phyloP scores from a whole-genome alignment of 2,113 vertebrate species.

The Glaucidium brasilianum region DNA sequence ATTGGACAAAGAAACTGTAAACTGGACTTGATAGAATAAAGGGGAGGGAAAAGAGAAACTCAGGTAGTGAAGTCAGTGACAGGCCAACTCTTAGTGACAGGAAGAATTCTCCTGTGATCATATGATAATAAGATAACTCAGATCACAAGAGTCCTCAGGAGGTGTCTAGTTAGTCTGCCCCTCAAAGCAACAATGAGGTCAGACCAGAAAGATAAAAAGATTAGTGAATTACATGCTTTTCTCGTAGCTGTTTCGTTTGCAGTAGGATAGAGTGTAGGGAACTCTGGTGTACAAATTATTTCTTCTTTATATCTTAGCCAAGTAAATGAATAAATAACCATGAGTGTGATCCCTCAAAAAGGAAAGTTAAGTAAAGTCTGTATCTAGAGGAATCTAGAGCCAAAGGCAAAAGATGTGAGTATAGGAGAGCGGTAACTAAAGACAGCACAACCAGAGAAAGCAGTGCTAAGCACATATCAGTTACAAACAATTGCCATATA shows the following conservation, averaged over 20 bases:
- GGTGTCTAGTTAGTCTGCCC: fast-evolving
- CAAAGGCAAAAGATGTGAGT: background rate
- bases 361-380: background rate
- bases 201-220: background rate
- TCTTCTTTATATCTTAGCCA: background rate
- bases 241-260: background rate
- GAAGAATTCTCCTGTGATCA: background rate
- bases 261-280: background rate
- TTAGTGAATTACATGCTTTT: background rate
- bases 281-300: background rate
- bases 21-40: background rate
- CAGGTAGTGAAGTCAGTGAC: background rate
- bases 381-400: background rate
- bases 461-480: background rate
- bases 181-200: background rate
- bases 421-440: background rate
- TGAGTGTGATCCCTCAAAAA: background rate
- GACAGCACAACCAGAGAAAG: background rate
- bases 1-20: background rate
- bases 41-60: background rate
- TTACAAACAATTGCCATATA: background rate
- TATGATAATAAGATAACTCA: background rate
- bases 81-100: background rate
- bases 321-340: background rate
- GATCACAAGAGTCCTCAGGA: background rate